Conservation (phyloP, 2,797 vertebrate genomes). For the Labeo calbasu region DNA sequence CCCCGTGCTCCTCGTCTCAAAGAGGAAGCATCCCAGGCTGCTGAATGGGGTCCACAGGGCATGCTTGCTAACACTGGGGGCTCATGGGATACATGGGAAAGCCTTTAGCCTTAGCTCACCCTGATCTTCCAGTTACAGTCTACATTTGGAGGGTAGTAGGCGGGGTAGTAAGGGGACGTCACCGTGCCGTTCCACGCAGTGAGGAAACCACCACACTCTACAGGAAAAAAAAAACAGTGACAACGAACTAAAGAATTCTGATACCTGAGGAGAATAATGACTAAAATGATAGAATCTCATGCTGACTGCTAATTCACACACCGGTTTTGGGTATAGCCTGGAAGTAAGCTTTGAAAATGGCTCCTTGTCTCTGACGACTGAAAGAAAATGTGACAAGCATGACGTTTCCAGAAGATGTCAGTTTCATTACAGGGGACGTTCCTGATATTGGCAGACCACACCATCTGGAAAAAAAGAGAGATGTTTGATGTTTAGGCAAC, state of each 20-base stretch:
- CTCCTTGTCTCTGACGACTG: slow-evolving; percentile 80
- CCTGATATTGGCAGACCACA: slow-evolving; percentile 79
- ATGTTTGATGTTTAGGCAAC: background rate
- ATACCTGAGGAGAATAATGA: background rate
- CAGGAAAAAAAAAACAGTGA: slow-evolving; percentile 34
- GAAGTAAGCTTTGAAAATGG: slow-evolving; percentile 86
- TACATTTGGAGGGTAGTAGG: slow-evolving; percentile 86
- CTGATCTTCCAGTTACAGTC: slow-evolving; percentile 87
- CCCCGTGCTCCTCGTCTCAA: slow-evolving; percentile 39
- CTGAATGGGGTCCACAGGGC: slow-evolving; percentile 51
- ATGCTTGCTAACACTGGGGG: slow-evolving; percentile 24
- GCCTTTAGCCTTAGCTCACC: slow-evolving; percentile 72
- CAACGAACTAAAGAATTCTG: background rate
- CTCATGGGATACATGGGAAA: slow-evolving; percentile 51
- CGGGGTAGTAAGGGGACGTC: slow-evolving; percentile 86
- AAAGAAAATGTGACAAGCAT: slow-evolving; percentile 90
- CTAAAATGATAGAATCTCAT: background rate
- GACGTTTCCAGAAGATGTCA: slow-evolving; percentile 87
- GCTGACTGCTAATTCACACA: slow-evolving; percentile 56
- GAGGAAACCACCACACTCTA: slow-evolving; percentile 84
- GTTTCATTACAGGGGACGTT: slow-evolving; percentile 78
- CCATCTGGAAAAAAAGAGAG: slow-evolving; percentile 74
- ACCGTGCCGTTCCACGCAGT: slow-evolving; percentile 87
- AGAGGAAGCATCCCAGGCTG: slow-evolving; percentile 47
- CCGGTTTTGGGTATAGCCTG: slow-evolving; percentile 87